A percentile compares a stretch with the other conserved stretches of the same genome.
Conservation (phyloP, 2,113 vertebrate species). For the Cynopterus brachyotis region DNA sequence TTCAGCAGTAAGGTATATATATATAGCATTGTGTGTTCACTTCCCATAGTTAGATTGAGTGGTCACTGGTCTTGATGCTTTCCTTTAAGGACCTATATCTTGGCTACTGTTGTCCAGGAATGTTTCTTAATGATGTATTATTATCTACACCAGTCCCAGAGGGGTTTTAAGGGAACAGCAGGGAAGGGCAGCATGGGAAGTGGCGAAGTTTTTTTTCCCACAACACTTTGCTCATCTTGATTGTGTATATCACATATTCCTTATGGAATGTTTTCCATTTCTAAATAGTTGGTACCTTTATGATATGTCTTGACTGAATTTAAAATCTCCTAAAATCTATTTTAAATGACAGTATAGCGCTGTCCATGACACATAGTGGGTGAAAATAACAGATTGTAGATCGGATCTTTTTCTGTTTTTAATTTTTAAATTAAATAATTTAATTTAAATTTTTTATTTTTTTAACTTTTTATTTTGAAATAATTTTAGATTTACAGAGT, state of each 20-base stretch:
- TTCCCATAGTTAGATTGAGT: background rate
- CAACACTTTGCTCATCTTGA: background rate
- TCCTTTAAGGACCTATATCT: background rate
- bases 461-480: background rate
- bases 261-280: background rate
- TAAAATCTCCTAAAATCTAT: background rate
- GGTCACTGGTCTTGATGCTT: background rate
- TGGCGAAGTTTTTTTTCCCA: background rate
- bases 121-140: background rate
- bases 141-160: background rate
- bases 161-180: background rate
- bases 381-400: background rate
- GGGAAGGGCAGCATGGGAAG: background rate
- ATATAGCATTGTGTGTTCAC: no score
- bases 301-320: background rate
- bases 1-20: no score
- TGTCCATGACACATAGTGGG: background rate
- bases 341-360: background rate
- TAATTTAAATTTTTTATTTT: background rate
- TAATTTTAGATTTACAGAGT: background rate
- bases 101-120: background rate
- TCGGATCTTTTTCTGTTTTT: background rate
- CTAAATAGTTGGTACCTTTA: background rate
- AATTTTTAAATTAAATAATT: background rate
- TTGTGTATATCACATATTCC: background rate